These are phyloP conservation scores for Euplagia quadripunctaria DNA, from an alignment of 2,888 invertebrate species.

Conservation along the genomic window DNA sequence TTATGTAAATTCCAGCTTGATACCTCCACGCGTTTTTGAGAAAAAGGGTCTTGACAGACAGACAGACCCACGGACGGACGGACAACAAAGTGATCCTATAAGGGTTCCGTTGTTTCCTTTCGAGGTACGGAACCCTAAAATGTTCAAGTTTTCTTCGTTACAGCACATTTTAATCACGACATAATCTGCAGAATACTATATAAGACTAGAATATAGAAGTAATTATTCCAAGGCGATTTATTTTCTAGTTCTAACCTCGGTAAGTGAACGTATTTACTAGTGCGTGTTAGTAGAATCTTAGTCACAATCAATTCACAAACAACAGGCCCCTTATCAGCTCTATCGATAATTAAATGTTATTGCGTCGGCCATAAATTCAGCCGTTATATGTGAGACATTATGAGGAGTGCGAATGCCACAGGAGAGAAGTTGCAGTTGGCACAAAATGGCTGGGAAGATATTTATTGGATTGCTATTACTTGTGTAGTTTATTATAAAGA, in stretches of 20 bases:
- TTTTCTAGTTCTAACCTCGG: constrained; percentile 10
- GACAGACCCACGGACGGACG: too few species aligned
- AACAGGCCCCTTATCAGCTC: constrained; percentile 48
- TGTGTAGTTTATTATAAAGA: neutral
- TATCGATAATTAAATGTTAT: constrained; percentile 65
- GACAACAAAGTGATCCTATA: too few species aligned
- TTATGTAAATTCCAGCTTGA: too few species aligned
- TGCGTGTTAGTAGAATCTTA: constrained; percentile 28
- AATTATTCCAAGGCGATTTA: neutral
- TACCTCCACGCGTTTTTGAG: too few species aligned
- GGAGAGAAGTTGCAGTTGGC: constrained; percentile 11
- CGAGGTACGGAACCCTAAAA: too few species aligned
- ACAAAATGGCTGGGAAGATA: constrained; percentile 4
- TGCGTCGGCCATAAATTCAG: constrained; percentile 54
- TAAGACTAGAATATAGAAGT: neutral
- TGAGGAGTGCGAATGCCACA: constrained; percentile 28
- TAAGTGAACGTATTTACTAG: constrained; percentile 12
- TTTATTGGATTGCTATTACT: constrained; percentile 13
- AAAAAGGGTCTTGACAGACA: too few species aligned
- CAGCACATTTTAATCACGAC: neutral
- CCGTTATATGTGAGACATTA: constrained; percentile 37
- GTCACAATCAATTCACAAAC: constrained; percentile 37
- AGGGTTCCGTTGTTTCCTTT: too few species aligned
- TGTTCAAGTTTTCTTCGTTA: too few species aligned
- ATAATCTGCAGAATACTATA: neutral